These are phyloP conservation scores for Condylura cristata DNA, from an alignment of 2,113 vertebrate species.

Conservation along the genomic window DNA sequence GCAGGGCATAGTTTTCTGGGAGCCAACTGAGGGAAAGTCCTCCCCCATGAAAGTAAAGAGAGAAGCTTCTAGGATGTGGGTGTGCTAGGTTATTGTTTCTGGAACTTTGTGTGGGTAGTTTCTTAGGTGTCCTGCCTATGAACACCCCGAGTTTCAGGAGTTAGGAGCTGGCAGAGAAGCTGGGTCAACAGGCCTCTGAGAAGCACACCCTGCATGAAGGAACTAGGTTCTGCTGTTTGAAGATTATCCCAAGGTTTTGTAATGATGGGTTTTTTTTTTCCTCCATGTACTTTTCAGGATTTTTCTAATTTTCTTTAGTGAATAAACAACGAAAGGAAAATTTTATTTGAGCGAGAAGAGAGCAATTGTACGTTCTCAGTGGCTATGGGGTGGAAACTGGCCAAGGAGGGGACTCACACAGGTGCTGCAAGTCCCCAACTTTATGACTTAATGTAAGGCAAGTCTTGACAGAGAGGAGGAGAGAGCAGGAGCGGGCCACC, in stretches of 20 bases:
- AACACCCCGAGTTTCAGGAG: neutral
- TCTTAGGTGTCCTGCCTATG: neutral
- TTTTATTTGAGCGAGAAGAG: neutral
- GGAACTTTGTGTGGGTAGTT: neutral
- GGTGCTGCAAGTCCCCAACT: neutral
- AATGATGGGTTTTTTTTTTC: neutral
- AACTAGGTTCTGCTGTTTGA: neutral
- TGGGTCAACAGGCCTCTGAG: neutral
- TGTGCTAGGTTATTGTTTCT: neutral
- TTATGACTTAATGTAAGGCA: neutral
- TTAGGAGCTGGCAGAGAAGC: neutral
- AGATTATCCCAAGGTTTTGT: neutral
- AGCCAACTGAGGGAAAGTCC: neutral
- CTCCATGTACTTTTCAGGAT: neutral
- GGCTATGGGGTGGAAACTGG: neutral
- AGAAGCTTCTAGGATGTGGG: neutral
- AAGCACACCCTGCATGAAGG: neutral
- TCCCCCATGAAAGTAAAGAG: neutral
- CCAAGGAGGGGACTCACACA: neutral
- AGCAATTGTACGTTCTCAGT: neutral
- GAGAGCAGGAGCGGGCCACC: neutral
- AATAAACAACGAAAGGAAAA: neutral
- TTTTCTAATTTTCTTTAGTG: slow-evolving; percentile 1
- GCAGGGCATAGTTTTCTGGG: neutral
- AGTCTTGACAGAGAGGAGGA: neutral